Percentiles rank a stretch among this genome's conserved stretches.
Evolutionary conservation across 2,113 vertebrate genomes (phyloP).

Genomic region (Octodon degus): DNA sequence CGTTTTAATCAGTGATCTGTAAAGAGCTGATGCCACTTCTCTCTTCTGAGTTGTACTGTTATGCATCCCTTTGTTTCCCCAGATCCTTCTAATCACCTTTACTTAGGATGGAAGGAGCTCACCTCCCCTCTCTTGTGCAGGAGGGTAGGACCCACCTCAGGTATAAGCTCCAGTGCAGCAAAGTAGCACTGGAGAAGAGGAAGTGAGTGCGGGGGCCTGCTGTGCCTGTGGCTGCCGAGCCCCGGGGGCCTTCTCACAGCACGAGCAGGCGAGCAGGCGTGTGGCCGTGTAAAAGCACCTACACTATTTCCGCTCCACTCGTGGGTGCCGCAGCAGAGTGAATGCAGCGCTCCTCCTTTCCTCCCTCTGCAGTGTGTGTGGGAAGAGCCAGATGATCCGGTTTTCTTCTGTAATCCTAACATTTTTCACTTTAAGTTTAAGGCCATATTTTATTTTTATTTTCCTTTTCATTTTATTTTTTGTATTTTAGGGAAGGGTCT

Average conservation of each 20-base stretch:
- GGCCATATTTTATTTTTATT: neutral
- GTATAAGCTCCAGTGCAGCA: neutral
- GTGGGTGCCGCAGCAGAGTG: neutral
- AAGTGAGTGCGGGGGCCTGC: neutral
- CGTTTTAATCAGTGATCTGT: slow-evolving; percentile 34
- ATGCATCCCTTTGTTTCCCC: neutral
- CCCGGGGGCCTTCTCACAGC: neutral
- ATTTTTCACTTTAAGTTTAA: slow-evolving; percentile 54
- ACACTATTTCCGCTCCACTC: neutral
- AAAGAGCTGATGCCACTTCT: neutral
- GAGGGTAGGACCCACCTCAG: neutral
- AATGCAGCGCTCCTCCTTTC: neutral
- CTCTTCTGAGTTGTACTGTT: neutral
- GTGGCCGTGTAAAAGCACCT: neutral
- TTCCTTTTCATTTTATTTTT: too few species aligned
- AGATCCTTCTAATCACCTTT: neutral
- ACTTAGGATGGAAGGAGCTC: neutral
- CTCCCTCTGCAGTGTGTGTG: neutral
- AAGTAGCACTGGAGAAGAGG: neutral
- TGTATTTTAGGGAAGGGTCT: too few species aligned
- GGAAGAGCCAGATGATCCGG: neutral
- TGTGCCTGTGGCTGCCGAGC: neutral
- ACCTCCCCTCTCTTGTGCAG: neutral
- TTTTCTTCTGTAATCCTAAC: neutral
- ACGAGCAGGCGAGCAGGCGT: neutral